Evolutionary conservation across 1,140 invertebrate species (phyloP), one percentile per base, ranked within the genome.

Genomic region (Leptopilina boulardi): DNA sequence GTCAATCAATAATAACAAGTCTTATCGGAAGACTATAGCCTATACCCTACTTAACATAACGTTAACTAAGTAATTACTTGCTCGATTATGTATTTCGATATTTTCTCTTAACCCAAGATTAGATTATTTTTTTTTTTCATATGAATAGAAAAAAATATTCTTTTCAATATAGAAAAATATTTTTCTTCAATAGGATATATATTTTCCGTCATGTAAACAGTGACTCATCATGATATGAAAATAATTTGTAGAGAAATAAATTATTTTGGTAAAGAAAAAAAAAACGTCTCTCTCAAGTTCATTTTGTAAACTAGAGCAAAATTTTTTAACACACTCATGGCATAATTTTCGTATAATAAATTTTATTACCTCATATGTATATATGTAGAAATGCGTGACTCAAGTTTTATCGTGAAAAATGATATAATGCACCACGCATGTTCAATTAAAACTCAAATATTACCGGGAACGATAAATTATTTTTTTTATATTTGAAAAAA

Each of bases 401-500:
- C 23, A 34, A 23, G 30, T 3, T 2, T 15, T 34, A n/a, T 30
- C 26, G n/a, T n/a, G 26, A 23, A 23, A 15, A 30, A 23, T 66
- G 56, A 66, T 66, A 34, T 66, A 66, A 66, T 66, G 30, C n/a
- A n/a, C 56, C 59, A 66, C 59, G 26, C 59, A 66, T 30, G 59
- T n/a, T 59, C 56, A 59, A 66, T 66, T 23, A 66, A 13, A 13
- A 0, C 15, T 30, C 5, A 15, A 66, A 30, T 23, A 5, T 13
- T 1, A 66, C 23, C 21, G 26, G 54, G 5, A 30, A 30, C 26
- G 5, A 30, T 30, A 30, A 5, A 38, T 38, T 38, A 38, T 38
- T 38, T 38, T 4, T 11, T 15, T 66, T 3, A 66, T 13, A 66
- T 66, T 66, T 13, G 26, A 1, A 23, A 30, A 26, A 13, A 30